Percentiles rank a stretch among this genome's conserved stretches.
These are phyloP conservation scores for Lydus trimaculatus DNA, from an alignment of 2,888 invertebrate genomes.

Conservation along the genomic window DNA sequence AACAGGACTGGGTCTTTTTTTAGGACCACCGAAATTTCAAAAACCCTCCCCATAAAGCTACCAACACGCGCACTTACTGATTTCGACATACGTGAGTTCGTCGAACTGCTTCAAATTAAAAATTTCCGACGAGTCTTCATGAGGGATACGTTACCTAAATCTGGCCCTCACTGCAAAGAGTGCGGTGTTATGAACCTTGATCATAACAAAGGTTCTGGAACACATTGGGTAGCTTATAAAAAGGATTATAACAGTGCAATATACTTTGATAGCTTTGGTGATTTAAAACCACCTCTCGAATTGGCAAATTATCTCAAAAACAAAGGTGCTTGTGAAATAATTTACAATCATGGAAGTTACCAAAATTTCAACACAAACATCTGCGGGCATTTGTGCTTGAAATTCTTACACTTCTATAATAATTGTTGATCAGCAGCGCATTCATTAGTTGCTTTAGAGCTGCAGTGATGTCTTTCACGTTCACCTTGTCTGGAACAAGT, in stretches of 20 bases:
- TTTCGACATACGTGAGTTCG: constrained; percentile 28
- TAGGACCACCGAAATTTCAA: neutral
- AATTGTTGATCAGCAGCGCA: too few species aligned
- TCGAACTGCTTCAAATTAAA: constrained; percentile 21
- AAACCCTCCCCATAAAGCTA: neutral
- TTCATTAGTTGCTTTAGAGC: too few species aligned
- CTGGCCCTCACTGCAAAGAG: constrained; percentile 13
- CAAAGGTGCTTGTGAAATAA: neutral
- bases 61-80: constrained; percentile 27
- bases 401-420: too few species aligned
- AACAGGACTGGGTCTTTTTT: constrained; percentile 21
- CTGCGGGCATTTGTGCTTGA: constrained; percentile 19
- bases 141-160: constrained; percentile 25
- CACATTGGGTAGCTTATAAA: constrained; percentile 19
- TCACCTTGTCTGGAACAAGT: too few species aligned
- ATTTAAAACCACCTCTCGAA: constrained; percentile 14
- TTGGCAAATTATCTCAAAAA: neutral
- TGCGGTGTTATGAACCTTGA: constrained; percentile 32
- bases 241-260: constrained; percentile 4
- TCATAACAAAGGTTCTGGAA: constrained; percentile 10
- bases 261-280: constrained; percentile 19
- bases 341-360: constrained; percentile 13
- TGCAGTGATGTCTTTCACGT: too few species aligned
- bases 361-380: constrained; percentile 11
- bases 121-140: constrained; percentile 34